These are phyloP conservation scores for Sphaeridia pumilis DNA, from an alignment of 2,888 invertebrate genomes.

Conservation along the genomic window DNA sequence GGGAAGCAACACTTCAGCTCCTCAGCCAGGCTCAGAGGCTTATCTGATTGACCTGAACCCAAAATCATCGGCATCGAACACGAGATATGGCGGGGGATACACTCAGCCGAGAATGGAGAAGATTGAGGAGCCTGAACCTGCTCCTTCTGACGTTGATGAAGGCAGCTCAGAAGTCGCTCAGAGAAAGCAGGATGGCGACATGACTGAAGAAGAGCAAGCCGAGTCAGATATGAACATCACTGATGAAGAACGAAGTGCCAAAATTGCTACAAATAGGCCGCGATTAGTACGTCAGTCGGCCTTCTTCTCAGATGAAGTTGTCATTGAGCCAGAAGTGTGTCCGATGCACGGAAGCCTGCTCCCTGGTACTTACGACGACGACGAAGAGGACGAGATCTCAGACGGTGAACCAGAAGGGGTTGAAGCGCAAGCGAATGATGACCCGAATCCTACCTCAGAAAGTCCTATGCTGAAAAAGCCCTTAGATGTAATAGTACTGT, in stretches of 20 bases:
- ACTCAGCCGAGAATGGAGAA: not conserved
- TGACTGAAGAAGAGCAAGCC: not conserved
- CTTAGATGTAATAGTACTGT: too few species aligned
- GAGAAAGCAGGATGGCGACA: not conserved
- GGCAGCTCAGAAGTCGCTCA: not conserved
- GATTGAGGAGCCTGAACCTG: not conserved
- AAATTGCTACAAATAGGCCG: slow-evolving; percentile 34
- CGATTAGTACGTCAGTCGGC: slow-evolving; percentile 49
- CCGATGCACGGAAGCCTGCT: slow-evolving; percentile 34
- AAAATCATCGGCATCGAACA: not conserved
- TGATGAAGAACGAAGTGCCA: slow-evolving; percentile 32
- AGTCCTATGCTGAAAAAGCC: too few species aligned
- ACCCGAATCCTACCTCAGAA: too few species aligned
- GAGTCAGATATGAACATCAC: slow-evolving; percentile 18
- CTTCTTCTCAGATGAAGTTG: slow-evolving; percentile 34
- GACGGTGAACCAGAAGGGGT: too few species aligned
- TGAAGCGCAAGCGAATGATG: too few species aligned
- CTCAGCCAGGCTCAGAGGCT: not conserved
- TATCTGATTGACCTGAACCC: not conserved
- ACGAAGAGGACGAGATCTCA: slow-evolving; percentile 54
- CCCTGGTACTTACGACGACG: slow-evolving; percentile 38
- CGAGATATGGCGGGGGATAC: not conserved
- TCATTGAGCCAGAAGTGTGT: slow-evolving; percentile 36
- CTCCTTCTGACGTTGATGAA: not conserved
- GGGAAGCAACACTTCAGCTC: not conserved